Evolutionary conservation across 2,113 vertebrate genomes (phyloP).

Genomic region (Cinclus mexicanus): DNA sequence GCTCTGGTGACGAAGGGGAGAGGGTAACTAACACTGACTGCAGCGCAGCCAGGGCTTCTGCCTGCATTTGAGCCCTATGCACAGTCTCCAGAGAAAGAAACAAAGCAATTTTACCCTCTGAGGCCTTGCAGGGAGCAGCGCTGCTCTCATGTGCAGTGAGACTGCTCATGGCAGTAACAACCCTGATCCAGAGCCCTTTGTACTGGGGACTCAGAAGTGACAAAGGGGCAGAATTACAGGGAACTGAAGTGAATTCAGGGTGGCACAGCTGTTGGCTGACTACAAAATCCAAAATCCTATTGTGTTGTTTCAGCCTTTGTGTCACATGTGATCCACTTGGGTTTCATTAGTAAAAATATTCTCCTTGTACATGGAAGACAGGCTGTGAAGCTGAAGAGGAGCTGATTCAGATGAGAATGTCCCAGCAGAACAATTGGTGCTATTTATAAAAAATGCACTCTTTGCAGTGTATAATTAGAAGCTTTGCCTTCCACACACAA

Average conservation of each 20-base stretch:
- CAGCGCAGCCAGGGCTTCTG: not conserved
- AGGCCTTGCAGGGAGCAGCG: not conserved
- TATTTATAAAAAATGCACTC: conserved; percentile 65
- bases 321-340: not conserved
- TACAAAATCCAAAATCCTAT: not conserved
- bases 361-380: not conserved
- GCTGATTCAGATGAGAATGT: conserved; percentile 49
- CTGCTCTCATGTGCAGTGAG: not conserved
- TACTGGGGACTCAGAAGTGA: not conserved
- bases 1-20: not conserved
- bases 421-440: conserved; percentile 56
- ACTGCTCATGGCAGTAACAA: not conserved
- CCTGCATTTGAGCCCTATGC: not conserved
- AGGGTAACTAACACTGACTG: not conserved
- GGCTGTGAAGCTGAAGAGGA: not conserved
- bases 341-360: not conserved
- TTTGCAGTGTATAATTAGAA: conserved; percentile 51
- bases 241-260: not conserved
- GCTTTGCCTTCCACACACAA: conserved; percentile 41
- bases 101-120: not conserved
- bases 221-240: not conserved
- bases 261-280: not conserved
- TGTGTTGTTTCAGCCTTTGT: not conserved
- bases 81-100: not conserved
- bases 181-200: not conserved